Evolutionary conservation across 2,113 vertebrate genomes (phyloP).

Genomic region (Uropsilus gracilis): DNA sequence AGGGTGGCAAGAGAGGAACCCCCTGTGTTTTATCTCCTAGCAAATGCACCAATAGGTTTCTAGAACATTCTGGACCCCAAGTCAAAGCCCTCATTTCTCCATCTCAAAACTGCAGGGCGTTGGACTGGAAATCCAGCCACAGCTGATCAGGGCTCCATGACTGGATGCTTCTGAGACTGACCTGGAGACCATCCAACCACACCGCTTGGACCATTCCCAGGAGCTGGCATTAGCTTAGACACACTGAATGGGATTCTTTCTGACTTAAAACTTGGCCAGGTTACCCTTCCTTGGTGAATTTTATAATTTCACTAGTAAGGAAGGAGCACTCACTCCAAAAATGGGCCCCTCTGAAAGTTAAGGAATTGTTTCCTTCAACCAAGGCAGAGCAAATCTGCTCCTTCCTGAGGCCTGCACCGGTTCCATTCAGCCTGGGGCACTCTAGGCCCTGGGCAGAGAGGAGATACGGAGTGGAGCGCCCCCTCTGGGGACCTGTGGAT

Average conservation of each 20-base stretch:
- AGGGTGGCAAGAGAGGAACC: not conserved
- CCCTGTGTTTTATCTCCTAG: not conserved
- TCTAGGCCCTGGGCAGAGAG: not conserved
- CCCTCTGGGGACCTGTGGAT: not conserved
- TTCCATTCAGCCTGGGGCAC: not conserved
- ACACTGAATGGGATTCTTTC: not conserved
- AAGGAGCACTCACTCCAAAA: constrained; percentile 7
- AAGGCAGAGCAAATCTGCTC: not conserved
- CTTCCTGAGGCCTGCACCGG: not conserved
- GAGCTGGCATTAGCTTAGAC: not conserved
- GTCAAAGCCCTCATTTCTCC: not conserved
- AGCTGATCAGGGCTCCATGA: not conserved
- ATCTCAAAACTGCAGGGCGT: not conserved
- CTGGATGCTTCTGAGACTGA: not conserved
- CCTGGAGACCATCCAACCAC: not conserved
- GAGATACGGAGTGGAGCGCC: too few species aligned
- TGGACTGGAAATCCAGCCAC: not conserved
- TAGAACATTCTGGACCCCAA: constrained; percentile 26
- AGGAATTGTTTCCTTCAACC: not conserved
- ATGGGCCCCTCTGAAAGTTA: not conserved
- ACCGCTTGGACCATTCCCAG: not conserved
- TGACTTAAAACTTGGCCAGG: constrained; percentile 4
- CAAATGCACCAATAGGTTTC: not conserved
- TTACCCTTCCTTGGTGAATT: not conserved
- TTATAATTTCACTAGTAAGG: not conserved